Evolutionary conservation across 1,140 invertebrate genomes (phyloP), one percentile per base, ranked within the genome.

Genomic region (Bradysia coprophila): DNA sequence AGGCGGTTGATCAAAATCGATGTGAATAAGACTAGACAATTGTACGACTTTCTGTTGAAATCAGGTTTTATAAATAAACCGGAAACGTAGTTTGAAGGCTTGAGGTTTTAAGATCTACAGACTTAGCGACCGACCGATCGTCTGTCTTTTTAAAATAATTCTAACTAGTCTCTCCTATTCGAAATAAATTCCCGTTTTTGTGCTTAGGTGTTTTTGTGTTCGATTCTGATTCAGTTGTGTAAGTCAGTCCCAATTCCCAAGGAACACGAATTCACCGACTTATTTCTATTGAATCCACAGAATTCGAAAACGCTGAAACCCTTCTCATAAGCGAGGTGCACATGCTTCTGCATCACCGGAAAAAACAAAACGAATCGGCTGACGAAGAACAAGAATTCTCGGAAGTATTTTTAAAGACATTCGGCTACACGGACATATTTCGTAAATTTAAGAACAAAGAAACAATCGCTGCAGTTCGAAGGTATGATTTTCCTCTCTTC

Each of bases 301-400:
- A 98, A 64, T 98, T 98, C 69, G 93, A 97, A 68, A 94, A 92
- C 70, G 91, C 92, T 10, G 94, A 98, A 67, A 97, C 95, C 0
- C 62, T 99, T 23, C 64, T 98, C 42, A 94, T 98, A 59, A 97
- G 93, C 10, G 96, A 99, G 72, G 96, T 99, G 0, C 87, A 93
- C 53, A 92, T 98, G 83, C 66, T 99, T 43, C 63, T 99, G 46
- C 91, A 98, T 55, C 92, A 98, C 65, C 76, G 95, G 39, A 95
- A 97, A 65, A 80, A 84, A 24, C 92, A 97, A 61, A 98, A 96
- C 64, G 93, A 99, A 66, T 91, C 81, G 40, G 89, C 91, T 1
- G 95, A 98, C 59, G 95, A 98, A 50, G 94, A 97, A 57, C 92
- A 96, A 64, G 90, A 96, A 64, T 81, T 98, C 54, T 94, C 91